Evolutionary conservation across 2,113 vertebrate species (phyloP), one percentile per base, ranked within the genome.

Genomic region (Sterna hirundo): DNA sequence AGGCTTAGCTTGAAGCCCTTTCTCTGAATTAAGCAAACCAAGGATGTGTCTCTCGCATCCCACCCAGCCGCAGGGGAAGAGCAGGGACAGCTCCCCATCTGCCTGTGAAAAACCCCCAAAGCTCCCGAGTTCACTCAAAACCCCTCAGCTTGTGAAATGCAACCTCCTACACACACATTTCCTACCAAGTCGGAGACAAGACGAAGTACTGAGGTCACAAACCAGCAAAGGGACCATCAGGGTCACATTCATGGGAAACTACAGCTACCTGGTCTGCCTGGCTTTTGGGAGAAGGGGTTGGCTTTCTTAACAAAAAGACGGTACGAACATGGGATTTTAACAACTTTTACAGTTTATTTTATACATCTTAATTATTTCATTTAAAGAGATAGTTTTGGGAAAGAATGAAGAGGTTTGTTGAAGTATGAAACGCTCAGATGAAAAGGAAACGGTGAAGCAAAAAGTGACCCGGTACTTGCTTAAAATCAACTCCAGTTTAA

Each of bases 61-160:
- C 47, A 72, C 22, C 11, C 49, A 78, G 58, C n/a, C 0, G 1
- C 40, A 69, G 36, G 27, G 22, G 9, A 79, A 79, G 58, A 77
- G 22, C 0, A 0, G 46, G 36, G 15, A 20, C 15, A 80, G 51
- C 40, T 58, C 27, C 38, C 57, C 8, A 2, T 9, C 34, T 64
- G 51, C 36, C 40, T 34, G 12, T 52, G 40, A 72, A 94, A 94
- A 85, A 34, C 22, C 29, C 26, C 30, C 40, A 15, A 23, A 92
- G 75, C 32, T 86, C 71, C 42, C 1, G 4, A 80, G 12, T 47
- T 80, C 32, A 36, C 20, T 32, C 2, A 0, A 70, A 86, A 74
- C 5, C 68, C n/a, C n/a, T 64, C 55, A 68, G 60, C 32, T 36
- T 70, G 42, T 64, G 64, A 90, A 94, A 83, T 32, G 74, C 14